phyloP scores from a whole-genome alignment of 2,113 vertebrate genomes.

The Lagopus muta region DNA sequence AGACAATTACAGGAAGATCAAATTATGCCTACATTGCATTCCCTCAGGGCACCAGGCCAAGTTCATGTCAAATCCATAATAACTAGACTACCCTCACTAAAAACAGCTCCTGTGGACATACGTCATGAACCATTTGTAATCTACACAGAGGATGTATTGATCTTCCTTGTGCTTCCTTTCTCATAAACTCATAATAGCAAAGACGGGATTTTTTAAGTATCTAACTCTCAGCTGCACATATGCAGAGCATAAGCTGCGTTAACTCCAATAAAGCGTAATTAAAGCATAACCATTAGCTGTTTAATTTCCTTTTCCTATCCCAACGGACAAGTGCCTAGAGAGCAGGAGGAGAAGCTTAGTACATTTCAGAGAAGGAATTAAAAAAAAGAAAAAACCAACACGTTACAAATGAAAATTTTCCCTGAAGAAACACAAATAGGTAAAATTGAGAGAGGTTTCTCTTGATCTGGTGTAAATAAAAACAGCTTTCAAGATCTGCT shows the following conservation, averaged over 20 bases:
- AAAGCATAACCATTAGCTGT: slow-evolving; percentile 72
- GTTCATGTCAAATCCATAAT: slow-evolving; percentile 96
- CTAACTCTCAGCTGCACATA: slow-evolving; percentile 19
- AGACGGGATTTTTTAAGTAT: slow-evolving; percentile 65
- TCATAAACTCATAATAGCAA: slow-evolving; percentile 90
- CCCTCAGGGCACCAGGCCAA: slow-evolving; percentile 88
- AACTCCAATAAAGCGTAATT: slow-evolving; percentile 82
- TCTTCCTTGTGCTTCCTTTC: slow-evolving; percentile 95
- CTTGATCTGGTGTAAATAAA: not conserved
- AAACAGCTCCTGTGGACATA: slow-evolving; percentile 88
- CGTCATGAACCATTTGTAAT: slow-evolving; percentile 94
- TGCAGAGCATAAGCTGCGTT: slow-evolving; percentile 74
- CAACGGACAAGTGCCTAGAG: slow-evolving; percentile 51
- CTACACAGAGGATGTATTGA: slow-evolving; percentile 94
- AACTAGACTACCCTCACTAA: slow-evolving; percentile 90
- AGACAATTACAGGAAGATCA: slow-evolving; percentile 99
- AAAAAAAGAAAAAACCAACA: not conserved
- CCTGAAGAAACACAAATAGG: not conserved
- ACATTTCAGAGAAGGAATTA: not conserved
- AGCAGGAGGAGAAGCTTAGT: slow-evolving; percentile 23
- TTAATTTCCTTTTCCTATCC: slow-evolving; percentile 68
- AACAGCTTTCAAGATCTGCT: not conserved
- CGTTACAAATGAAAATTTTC: not conserved
- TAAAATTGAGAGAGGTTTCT: not conserved
- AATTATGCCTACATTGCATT: slow-evolving; percentile 98